Evolutionary conservation across 2,797 vertebrate genomes (phyloP), one percentile per base, ranked within the genome.

Genomic region (Limosa lapponica): DNA sequence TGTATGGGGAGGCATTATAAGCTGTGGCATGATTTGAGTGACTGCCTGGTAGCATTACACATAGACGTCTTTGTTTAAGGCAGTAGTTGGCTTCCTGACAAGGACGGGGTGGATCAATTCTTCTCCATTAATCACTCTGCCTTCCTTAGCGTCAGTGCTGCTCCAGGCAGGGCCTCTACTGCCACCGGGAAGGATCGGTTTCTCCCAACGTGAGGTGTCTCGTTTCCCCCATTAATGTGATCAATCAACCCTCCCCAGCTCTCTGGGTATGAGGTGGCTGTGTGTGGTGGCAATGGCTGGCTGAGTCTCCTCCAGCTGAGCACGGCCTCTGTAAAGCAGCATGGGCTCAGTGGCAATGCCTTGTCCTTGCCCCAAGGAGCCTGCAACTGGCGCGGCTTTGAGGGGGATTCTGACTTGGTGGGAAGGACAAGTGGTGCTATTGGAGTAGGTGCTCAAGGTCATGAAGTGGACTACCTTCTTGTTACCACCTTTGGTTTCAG

Each of bases 31-130:
- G 90, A 96, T 92, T 59, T 59, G 84, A 90, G 81, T 52, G 67
- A 75, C 91, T 93, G 91, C 91, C 89, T 94, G 87, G 75, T 89
- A 65, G 78, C 5, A 1, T 77, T 93, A 69, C 72, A 95, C 92
- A 96, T 41, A 96, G 82, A 18, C 49, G 22, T 65, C 95, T 96
- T 92, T 96, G 95, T 96, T 86, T 74, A 61, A 93, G 52, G 75
- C 54, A 59, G 73, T 32, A 48, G 13, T 30, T 90, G 94, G 95
- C 87, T 0, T 49, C 37, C 49, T 86, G 91, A 67, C 84, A 90
- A 86, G 59, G 87, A 39, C 74, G 23, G 75, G 84, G 54, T 83
- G 84, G 95, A 96, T 92, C 95, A 94, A 55, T 92, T 88, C 90
- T 93, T 94, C 67, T 64, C 81, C 87, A 94, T 96, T 58, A 70